These are phyloP conservation scores for Artibeus lituratus DNA, from an alignment of 2,797 vertebrate genomes.

Conservation along the genomic window DNA sequence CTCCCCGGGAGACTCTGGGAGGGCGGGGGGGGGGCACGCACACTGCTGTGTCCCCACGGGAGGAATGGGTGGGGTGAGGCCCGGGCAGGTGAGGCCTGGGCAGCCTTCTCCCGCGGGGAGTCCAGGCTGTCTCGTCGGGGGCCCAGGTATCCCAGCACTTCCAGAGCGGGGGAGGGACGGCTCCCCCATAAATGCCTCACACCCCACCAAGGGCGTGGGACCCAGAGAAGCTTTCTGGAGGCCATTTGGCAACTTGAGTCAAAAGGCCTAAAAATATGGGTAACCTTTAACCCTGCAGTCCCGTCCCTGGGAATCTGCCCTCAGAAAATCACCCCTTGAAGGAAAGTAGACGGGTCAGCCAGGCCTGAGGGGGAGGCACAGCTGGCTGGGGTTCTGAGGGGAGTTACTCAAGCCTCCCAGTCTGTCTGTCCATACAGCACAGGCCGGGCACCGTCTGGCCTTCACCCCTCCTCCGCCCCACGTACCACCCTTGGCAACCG, in stretches of 20 bases:
- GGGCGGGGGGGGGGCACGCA: too few relatives aligned
- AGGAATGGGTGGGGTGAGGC: too few relatives aligned
- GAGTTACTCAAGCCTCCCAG: background rate
- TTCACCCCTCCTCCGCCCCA: background rate
- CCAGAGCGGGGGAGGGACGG: background rate
- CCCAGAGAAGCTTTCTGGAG: background rate
- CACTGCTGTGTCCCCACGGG: too few relatives aligned
- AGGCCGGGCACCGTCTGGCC: background rate
- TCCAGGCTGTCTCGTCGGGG: background rate
- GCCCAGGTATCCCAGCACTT: background rate
- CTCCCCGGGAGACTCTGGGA: background rate
- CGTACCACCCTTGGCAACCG: background rate
- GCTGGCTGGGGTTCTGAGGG: background rate
- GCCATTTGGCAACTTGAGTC: background rate
- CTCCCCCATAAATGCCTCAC: background rate
- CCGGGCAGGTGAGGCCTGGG: background rate
- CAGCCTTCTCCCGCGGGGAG: background rate
- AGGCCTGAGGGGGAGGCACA: background rate
- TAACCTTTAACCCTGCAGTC: background rate
- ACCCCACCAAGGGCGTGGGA: rapidly evolving
- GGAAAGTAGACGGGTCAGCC: background rate
- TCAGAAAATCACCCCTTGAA: background rate
- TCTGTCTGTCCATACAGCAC: background rate
- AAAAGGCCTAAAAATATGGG: slow-evolving; percentile 24
- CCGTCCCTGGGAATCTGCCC: background rate